Evolutionary conservation across 1,140 invertebrate genomes (phyloP).

Genomic region (Leptinotarsa lineolata): DNA sequence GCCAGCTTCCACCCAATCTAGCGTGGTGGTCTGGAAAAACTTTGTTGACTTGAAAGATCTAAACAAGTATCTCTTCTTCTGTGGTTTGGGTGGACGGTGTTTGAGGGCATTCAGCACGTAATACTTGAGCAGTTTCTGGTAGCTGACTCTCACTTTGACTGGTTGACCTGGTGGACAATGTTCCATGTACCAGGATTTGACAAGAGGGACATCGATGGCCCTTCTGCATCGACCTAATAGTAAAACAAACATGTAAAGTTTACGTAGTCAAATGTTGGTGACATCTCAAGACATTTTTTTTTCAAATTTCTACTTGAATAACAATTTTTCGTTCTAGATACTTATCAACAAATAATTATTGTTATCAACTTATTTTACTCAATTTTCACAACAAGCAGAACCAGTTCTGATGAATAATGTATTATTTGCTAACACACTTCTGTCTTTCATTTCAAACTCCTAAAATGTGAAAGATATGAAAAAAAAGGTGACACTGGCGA

Average conservation of each 20-base stretch:
- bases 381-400: too few species aligned
- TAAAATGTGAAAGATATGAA: too few species aligned
- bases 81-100: constrained; percentile 95
- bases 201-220: constrained; percentile 95
- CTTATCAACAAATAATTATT: too few species aligned
- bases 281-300: too few species aligned
- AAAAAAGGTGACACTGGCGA: too few species aligned
- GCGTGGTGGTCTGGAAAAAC: constrained; percentile 98
- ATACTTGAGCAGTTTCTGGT: constrained; percentile 98
- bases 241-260: background rate
- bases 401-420: too few species aligned
- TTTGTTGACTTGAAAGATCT: constrained; percentile 99
- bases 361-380: too few species aligned
- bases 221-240: constrained; percentile 73
- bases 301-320: too few species aligned
- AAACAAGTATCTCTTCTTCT: constrained; percentile 98
- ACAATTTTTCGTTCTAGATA: too few species aligned
- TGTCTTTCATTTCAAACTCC: too few species aligned
- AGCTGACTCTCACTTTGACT: constrained; percentile 98
- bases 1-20: constrained; percentile 99
- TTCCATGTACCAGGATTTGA: constrained; percentile 97
- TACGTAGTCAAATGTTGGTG: too few species aligned
- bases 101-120: constrained; percentile 98
- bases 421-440: too few species aligned
- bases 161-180: constrained; percentile 98